Conservation (phyloP, 2,113 vertebrate genomes). For the Lophotis ruficrista region DNA sequence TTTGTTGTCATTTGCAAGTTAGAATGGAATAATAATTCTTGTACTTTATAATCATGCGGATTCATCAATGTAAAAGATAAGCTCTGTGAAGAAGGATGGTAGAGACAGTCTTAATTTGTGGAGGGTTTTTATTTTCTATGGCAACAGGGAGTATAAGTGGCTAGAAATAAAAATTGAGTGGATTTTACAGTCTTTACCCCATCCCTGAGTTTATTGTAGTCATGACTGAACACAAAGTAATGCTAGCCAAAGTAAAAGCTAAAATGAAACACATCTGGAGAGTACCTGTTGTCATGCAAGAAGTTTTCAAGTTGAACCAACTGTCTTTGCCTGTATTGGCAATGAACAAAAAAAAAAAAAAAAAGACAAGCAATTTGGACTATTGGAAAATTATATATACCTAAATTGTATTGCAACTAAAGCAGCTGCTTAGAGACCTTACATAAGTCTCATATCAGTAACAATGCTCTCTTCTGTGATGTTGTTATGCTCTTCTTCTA, state of each 20-base stretch:
- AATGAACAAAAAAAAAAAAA: neutral
- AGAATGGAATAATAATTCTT: neutral
- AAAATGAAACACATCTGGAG: neutral
- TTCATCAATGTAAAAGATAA: neutral
- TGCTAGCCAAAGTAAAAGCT: neutral
- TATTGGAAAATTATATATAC: neutral
- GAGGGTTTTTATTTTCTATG: neutral
- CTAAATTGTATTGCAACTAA: neutral
- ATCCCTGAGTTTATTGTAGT: neutral
- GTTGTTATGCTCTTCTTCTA: neutral
- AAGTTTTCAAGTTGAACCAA: neutral
- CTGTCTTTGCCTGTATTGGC: neutral
- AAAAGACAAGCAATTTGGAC: neutral
- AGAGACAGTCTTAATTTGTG: neutral
- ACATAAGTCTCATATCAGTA: neutral
- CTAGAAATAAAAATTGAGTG: neutral
- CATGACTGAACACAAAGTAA: neutral
- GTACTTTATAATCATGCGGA: neutral
- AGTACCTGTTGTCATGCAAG: neutral
- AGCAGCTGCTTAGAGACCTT: constrained; percentile 8
- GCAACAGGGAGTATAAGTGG: neutral
- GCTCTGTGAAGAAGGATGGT: neutral
- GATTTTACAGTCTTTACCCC: neutral
- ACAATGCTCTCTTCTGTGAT: neutral
- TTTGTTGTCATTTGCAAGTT: neutral